Percentiles rank a stretch among this genome's conserved stretches.
Conservation (phyloP, 2,797 vertebrate species). For the Enteromius treurensis region DNA sequence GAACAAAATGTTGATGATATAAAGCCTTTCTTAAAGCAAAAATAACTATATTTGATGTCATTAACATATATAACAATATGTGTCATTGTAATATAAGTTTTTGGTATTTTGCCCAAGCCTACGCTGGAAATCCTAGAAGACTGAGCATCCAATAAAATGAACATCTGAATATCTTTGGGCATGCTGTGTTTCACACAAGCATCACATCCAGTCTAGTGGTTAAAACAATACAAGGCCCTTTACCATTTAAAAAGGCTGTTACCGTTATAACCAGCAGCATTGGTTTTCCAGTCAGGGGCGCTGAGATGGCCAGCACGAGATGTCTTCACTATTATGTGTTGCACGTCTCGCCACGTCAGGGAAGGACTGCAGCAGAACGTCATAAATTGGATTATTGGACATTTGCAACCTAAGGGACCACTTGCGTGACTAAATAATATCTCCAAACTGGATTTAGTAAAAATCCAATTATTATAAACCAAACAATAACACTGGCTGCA, state of each 20-base stretch:
- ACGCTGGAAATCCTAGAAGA: neutral
- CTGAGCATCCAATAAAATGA: neutral
- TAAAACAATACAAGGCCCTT: neutral
- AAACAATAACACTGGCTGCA: neutral
- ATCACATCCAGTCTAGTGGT: neutral
- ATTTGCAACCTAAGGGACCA: neutral
- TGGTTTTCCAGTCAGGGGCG: constrained; percentile 98
- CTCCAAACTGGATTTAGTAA: neutral
- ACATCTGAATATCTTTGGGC: neutral
- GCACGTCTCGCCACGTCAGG: constrained; percentile 95
- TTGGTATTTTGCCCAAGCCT: neutral
- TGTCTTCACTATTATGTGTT: constrained; percentile 98
- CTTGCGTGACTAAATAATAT: neutral
- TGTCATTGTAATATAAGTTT: neutral
- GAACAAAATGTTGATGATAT: neutral
- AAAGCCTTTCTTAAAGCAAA: neutral
- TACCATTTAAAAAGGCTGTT: constrained; percentile 47
- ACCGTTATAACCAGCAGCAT: constrained; percentile 98
- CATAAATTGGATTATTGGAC: neutral
- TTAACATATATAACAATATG: neutral
- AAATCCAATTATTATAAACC: neutral
- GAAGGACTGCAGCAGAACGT: constrained; percentile 79
- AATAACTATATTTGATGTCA: neutral
- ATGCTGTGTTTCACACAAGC: neutral
- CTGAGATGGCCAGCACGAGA: constrained; percentile 95